Percentiles rank a stretch among this genome's conserved stretches.
Evolutionary conservation across 1,140 invertebrate genomes (phyloP).

Genomic region (Drosophila pectinifera): DNA sequence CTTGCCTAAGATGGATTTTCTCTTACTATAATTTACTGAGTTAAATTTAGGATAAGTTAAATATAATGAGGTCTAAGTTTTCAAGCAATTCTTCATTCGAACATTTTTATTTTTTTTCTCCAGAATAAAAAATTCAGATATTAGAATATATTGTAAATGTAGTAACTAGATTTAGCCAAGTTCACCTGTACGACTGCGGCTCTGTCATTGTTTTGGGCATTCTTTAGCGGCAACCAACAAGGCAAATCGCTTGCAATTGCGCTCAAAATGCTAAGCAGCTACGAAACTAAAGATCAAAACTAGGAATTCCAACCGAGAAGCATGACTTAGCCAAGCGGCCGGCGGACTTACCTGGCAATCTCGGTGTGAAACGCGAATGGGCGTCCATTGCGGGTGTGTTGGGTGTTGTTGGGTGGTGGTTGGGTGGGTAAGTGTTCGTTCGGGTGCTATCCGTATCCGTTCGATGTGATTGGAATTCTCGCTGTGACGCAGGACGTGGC

Average conservation of each 20-base stretch:
- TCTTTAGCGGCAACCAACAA: slow-evolving; percentile 22
- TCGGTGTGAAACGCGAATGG: slow-evolving; percentile 71
- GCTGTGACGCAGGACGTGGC: slow-evolving; percentile 47
- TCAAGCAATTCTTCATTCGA: too few species aligned
- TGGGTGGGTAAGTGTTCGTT: slow-evolving; percentile 7
- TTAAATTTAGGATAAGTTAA: too few species aligned
- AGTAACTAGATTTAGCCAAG: too few species aligned
- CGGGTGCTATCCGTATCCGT: slow-evolving; percentile 25
- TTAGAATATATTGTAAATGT: too few species aligned
- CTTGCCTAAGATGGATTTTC: neutral
- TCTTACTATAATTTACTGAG: too few species aligned
- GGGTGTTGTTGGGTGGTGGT: slow-evolving; percentile 3
- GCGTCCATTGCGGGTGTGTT: slow-evolving; percentile 54
- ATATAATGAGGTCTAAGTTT: too few species aligned
- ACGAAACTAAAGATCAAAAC: slow-evolving; percentile 45
- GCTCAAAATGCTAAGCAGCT: slow-evolving; percentile 48
- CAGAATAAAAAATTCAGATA: too few species aligned
- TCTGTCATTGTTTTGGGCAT: slow-evolving; percentile 27
- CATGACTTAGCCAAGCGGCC: slow-evolving; percentile 16
- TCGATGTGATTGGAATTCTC: slow-evolving; percentile 45
- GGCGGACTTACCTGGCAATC: slow-evolving; percentile 71
- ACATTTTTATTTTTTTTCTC: too few species aligned
- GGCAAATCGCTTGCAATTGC: slow-evolving; percentile 20
- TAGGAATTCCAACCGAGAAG: slow-evolving; percentile 23
- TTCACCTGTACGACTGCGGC: neutral